Evolutionary conservation across 2,797 vertebrate species (phyloP).

Genomic region (Pampus argenteus): DNA sequence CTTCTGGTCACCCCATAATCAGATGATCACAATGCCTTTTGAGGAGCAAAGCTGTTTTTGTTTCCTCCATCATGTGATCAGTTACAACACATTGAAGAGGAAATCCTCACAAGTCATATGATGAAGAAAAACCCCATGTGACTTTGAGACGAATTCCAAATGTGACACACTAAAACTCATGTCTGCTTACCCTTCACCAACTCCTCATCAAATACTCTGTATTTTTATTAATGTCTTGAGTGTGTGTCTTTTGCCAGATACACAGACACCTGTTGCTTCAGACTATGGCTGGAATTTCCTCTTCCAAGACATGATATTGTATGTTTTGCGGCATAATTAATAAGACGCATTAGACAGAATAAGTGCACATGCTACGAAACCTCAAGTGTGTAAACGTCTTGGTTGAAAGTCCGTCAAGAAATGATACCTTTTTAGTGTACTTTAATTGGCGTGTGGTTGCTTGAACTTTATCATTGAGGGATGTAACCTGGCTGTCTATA

Average conservation of each 20-base stretch:
- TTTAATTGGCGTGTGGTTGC: neutral
- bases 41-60: neutral
- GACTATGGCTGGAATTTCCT: slow-evolving; percentile 53
- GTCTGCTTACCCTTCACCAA: neutral
- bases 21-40: slow-evolving; percentile 24
- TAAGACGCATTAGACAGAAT: neutral
- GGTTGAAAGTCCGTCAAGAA: no score
- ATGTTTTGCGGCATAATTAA: neutral
- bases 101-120: neutral
- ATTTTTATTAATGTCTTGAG: slow-evolving; percentile 24
- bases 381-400: no score
- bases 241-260: slow-evolving; percentile 8
- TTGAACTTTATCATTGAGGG: neutral
- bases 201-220: neutral
- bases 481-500: neutral
- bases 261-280: slow-evolving; percentile 39
- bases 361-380: neutral
- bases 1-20: slow-evolving; percentile 28
- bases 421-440: neutral
- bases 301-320: slow-evolving; percentile 7
- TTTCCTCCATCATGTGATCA: slow-evolving; percentile 6
- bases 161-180: neutral
- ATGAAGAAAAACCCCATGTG: slow-evolving; percentile 1
- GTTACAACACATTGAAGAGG: neutral
- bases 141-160: neutral